phyloP scores from a whole-genome alignment of 2,888 invertebrate species.

The Apeira syringaria region DNA sequence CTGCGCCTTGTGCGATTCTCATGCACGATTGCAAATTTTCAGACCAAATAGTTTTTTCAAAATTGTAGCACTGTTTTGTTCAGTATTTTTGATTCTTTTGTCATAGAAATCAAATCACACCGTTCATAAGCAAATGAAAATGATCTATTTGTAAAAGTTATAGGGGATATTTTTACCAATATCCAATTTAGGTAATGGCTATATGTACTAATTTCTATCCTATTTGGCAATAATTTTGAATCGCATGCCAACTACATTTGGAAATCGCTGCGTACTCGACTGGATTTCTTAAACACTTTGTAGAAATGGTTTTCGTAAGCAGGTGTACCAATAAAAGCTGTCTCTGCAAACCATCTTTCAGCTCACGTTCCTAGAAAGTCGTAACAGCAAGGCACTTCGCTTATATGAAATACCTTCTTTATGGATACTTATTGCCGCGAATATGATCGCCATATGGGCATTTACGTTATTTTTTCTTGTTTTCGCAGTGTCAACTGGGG shows the following conservation, averaged over 20 bases:
- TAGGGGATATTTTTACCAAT: too few species aligned
- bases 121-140: too few species aligned
- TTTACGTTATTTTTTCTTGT: conserved; percentile 54
- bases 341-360: conserved; percentile 54
- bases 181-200: too few species aligned
- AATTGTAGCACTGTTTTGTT: too few species aligned
- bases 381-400: conserved; percentile 65
- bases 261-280: conserved; percentile 26
- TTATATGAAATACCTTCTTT: conserved; percentile 70
- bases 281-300: conserved; percentile 43
- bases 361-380: conserved; percentile 66
- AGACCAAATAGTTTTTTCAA: too few species aligned
- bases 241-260: conserved; percentile 1
- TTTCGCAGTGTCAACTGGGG: conserved; percentile 42
- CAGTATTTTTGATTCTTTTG: too few species aligned
- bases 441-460: conserved; percentile 56
- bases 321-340: conserved; percentile 68
- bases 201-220: too few species aligned
- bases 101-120: too few species aligned
- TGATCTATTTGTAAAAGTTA: too few species aligned
- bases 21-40: conserved; percentile 35
- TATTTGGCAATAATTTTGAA: conserved; percentile 19
- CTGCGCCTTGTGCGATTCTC: conserved; percentile 62
- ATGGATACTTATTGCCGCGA: conserved; percentile 69
- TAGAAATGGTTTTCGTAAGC: conserved; percentile 50